Evolutionary conservation across 92 coral and sea anemone species (phyloP).

Genomic region (Isaurus tuberculatus): DNA sequence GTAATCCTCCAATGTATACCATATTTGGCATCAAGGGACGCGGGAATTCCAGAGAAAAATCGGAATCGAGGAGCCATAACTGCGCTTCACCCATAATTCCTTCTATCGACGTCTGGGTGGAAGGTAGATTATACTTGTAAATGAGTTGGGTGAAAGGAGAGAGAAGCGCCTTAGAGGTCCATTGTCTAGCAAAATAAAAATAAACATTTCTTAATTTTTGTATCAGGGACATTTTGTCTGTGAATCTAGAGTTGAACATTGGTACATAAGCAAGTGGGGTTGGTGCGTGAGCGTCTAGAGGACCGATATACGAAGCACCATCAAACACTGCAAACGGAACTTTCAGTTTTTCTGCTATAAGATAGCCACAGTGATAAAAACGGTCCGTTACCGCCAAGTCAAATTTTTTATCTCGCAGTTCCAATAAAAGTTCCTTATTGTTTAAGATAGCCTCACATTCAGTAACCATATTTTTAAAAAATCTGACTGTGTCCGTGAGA

Average conservation of each 20-base stretch:
- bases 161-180: not conserved
- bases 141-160: constrained; percentile 16
- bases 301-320: constrained; percentile 32
- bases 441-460: constrained; percentile 25
- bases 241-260: constrained; percentile 36
- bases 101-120: not conserved
- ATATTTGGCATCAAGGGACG: constrained; percentile 46
- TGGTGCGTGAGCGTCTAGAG: constrained; percentile 36
- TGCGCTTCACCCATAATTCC: constrained; percentile 44
- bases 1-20: constrained; percentile 37
- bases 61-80: constrained; percentile 40
- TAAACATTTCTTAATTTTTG: constrained; percentile 11
- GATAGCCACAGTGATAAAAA: constrained; percentile 30
- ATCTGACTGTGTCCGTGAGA: constrained; percentile 17
- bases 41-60: constrained; percentile 43
- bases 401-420: constrained; percentile 15
- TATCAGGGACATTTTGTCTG: constrained; percentile 29
- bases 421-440: not conserved
- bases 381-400: constrained; percentile 39
- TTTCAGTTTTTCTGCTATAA: constrained; percentile 18
- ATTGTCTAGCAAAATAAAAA: constrained; percentile 28
- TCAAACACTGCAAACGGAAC: constrained; percentile 48
- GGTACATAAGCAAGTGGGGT: constrained; percentile 44
- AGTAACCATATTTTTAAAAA: constrained; percentile 30
- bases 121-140: constrained; percentile 26